Evolutionary conservation across 2,888 invertebrate genomes (phyloP), one percentile per base, ranked within the genome.

Genomic region (Cecidostiba fungosa): DNA sequence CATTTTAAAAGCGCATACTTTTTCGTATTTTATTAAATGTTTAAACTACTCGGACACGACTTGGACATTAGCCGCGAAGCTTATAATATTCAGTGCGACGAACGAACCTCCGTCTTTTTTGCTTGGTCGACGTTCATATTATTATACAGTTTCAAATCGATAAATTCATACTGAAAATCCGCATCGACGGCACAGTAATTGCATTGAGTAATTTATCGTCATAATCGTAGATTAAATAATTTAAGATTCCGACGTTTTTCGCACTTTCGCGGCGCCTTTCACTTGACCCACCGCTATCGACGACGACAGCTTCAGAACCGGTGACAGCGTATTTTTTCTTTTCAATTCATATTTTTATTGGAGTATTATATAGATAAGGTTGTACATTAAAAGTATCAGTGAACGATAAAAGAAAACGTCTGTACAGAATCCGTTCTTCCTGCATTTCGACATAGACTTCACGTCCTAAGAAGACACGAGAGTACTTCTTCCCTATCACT

Each of bases 211-310:
- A 29, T 32, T 62, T 72, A 78, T 12, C 32, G 62, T 62, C 32
- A 14, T 43, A 77, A 70, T 70, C 19, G 50, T 59, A 36, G 50
- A 82, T 62, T 77, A 62, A 59, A 83, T 83, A 77, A 77, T 76
- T 82, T 66, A 76, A 50, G 82, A 76, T 76, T 36, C 62, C 70
- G 29, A 43, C 4, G 32, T 59, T 59, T 59, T 77, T 83, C 23
- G 19, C 50, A 62, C 72, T 62, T 83, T 74, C 62, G 72, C 62
- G 39, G 72, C 62, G 39, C 83, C 83, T 83, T 83, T 83, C 83
- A 83, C 83, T 73, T 78, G 83, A 83, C 77, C 69, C 72, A 50
- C 29, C 39, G 23, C n/a, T 14, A 29, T 66, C 66, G 54, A n/a
- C 23, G n/a, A n/a, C 54, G 8, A 66, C 23, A 14, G 5, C 19